A percentile compares a stretch with the other conserved stretches of the same genome.
phyloP scores from a whole-genome alignment of 2,888 invertebrate species.

The Plusia festucae region DNA sequence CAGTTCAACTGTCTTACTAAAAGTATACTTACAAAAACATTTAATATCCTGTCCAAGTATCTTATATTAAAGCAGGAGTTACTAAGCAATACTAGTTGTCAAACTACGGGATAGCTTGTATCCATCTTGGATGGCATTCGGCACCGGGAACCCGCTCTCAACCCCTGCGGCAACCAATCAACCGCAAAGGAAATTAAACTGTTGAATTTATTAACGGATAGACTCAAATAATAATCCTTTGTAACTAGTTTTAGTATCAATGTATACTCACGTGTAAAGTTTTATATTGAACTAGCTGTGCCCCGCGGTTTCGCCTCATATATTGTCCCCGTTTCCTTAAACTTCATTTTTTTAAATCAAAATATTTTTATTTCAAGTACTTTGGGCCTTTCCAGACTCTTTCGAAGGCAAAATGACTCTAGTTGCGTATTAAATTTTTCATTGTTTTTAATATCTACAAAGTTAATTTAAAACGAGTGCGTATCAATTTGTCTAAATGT shows the following conservation, averaged over 20 bases:
- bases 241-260: slow-evolving; percentile 60
- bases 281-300: too few species aligned
- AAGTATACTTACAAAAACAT: neutral
- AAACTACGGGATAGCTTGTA: slow-evolving; percentile 42
- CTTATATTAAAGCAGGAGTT: slow-evolving; percentile 6
- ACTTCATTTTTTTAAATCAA: too few species aligned
- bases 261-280: slow-evolving; percentile 18
- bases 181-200: slow-evolving; percentile 83
- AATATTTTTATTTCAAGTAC: too few species aligned
- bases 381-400: too few species aligned
- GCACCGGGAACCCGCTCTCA: slow-evolving; percentile 31
- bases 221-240: slow-evolving; percentile 65
- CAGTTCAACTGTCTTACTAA: neutral
- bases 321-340: too few species aligned
- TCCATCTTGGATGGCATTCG: slow-evolving; percentile 63
- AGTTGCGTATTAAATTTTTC: too few species aligned
- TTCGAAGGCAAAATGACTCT: too few species aligned
- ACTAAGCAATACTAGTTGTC: slow-evolving; percentile 17
- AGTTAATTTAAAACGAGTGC: too few species aligned
- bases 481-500: too few species aligned
- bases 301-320: too few species aligned
- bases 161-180: slow-evolving; percentile 73
- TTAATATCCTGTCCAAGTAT: slow-evolving; percentile 4
- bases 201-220: slow-evolving; percentile 78
- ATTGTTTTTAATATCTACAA: too few species aligned